Conservation (phyloP, 64 coral and sea anemone genomes). For the Astreopora myriophthalma region DNA sequence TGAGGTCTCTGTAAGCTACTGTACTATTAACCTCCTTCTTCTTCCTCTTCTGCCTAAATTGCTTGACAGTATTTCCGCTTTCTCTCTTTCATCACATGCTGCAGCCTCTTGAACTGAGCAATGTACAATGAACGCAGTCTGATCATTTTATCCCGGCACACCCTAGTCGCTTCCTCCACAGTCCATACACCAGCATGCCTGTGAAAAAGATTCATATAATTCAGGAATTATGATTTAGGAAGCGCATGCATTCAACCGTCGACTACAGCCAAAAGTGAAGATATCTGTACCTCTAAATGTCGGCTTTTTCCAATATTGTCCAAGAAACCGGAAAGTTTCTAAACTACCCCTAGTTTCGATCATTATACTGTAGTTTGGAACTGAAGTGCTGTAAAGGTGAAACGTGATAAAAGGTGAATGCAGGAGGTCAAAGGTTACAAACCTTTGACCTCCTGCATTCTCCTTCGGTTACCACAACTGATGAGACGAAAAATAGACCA, state of each 20-base stretch:
- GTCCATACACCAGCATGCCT: constrained; percentile 99
- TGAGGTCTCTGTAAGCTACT: neutral
- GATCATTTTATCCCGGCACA: constrained; percentile 95
- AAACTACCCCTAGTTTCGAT: too few species aligned
- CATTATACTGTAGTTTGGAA: too few species aligned
- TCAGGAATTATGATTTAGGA: neutral
- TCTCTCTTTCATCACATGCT: constrained; percentile 90
- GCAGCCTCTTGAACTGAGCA: constrained; percentile 92
- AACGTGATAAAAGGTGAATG: too few species aligned
- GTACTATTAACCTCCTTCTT: constrained; percentile 77
- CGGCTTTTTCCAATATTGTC: too few species aligned
- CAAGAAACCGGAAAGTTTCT: too few species aligned
- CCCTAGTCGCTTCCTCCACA: constrained; percentile 82
- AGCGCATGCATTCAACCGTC: neutral
- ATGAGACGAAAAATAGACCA: too few species aligned
- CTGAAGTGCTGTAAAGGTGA: too few species aligned
- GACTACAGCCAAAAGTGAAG: too few species aligned
- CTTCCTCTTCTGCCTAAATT: constrained; percentile 83
- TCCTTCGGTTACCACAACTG: too few species aligned
- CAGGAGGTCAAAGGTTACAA: too few species aligned
- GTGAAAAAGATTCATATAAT: neutral
- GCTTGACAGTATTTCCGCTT: constrained; percentile 89
- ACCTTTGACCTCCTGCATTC: too few species aligned
- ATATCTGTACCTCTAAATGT: too few species aligned
- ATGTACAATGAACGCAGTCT: constrained; percentile 82